Base-by-base conservation (phyloP, 2,888 invertebrate genomes). In the Trisateles emortualis region DNA sequence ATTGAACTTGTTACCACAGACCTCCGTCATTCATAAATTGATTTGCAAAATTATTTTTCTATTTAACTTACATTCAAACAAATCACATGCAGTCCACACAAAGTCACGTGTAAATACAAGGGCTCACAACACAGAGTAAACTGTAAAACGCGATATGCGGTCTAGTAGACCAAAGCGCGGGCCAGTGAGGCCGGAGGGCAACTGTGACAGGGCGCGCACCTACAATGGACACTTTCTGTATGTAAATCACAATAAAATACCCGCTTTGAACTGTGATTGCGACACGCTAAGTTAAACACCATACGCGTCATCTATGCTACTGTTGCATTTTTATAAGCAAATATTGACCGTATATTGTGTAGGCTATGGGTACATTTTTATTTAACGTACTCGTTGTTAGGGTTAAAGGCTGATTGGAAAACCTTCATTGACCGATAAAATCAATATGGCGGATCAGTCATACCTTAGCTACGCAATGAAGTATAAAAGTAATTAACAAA, bases 231-330 rank as follows among this genome's bases (percentile, higher is more conserved):
- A 86, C 83, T 84, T 86, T 87, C 85, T 84, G 86, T 87, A 86
- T 90, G 87, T 86, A 86, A 88, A 90, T 89, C 88, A 92, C 90
- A 90, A 90, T 91, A 89, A 90, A 90, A 90, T 88, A 86, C 81
- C 81, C 84, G 86, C 87, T 87, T 90, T 90, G 91, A 90, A 73
- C 78, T 78, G 78, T 85, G 84, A 88, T 91, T 91, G 84, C 90
- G 91, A 90, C 90, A 91, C 87, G 88, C 80, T 82, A 83, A 81
- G 84, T 84, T 87, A 86, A 87, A 83, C 90, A 89, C 84, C 76
- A 71, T 76, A 79, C 79, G 70, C 72, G 80, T 81, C 83, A 81
- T 81, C 81, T 81, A 76, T 79, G 74, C 64, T 70, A 72, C 74
- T 72, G 70, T 72, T 68, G 69, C n/a, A 65, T 76, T 72, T 78